A percentile compares a stretch with the other conserved stretches of the same genome.
These are phyloP conservation scores for Macroglossus sobrinus DNA, from an alignment of 2,113 vertebrate genomes.

Conservation along the genomic window DNA sequence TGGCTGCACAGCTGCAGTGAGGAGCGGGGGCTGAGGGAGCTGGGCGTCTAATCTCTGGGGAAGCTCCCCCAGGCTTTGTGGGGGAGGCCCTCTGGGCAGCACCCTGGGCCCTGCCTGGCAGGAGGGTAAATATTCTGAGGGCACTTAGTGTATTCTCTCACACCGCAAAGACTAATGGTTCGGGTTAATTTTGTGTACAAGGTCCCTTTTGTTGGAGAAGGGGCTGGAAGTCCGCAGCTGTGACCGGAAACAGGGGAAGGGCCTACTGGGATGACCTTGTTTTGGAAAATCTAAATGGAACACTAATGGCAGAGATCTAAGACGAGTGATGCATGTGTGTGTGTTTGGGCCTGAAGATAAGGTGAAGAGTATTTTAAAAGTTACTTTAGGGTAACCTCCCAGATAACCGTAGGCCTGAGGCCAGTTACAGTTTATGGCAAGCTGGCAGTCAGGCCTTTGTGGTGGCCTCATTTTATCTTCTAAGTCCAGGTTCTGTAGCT, in stretches of 20 bases:
- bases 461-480: slow-evolving; percentile 60
- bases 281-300: slow-evolving; percentile 66
- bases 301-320: slow-evolving; percentile 65
- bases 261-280: slow-evolving; percentile 60
- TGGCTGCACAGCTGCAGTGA: slow-evolving; percentile 12
- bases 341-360: slow-evolving; percentile 62
- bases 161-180: slow-evolving; percentile 28
- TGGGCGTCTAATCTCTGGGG: not conserved
- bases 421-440: slow-evolving; percentile 64
- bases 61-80: not conserved
- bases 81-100: not conserved
- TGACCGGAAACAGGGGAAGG: slow-evolving; percentile 29
- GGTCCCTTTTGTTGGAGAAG: slow-evolving; percentile 46
- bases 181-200: slow-evolving; percentile 45
- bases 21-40: not conserved
- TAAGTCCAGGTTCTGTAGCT: slow-evolving; percentile 19
- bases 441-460: slow-evolving; percentile 19
- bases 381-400: slow-evolving; percentile 58
- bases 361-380: slow-evolving; percentile 70
- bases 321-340: slow-evolving; percentile 39
- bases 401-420: slow-evolving; percentile 60
- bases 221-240: slow-evolving; percentile 56
- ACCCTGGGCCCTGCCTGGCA: not conserved
- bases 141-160: not conserved
- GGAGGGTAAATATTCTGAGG: not conserved